Conservation (phyloP, 2,797 vertebrate species). For the Gallinago nigripennis region DNA sequence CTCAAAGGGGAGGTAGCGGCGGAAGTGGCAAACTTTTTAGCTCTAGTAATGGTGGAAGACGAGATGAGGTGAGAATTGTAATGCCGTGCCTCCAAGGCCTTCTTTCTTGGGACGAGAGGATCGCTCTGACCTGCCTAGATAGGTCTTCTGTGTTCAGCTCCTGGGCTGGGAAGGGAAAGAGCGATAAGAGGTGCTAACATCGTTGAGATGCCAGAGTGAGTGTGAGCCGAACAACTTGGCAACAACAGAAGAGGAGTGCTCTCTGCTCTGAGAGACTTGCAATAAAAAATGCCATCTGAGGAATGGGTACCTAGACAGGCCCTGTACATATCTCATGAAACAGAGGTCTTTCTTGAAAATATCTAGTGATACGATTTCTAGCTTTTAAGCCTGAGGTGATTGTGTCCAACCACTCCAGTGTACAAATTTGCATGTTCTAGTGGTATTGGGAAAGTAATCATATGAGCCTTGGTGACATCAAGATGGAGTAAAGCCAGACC, state of each 20-base stretch:
- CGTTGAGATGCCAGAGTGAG: background rate
- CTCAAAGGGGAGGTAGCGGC: slow-evolving; percentile 85
- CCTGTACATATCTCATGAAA: background rate
- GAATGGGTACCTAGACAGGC: background rate
- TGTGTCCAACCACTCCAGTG: background rate
- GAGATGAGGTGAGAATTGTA: slow-evolving; percentile 90
- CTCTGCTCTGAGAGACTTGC: background rate
- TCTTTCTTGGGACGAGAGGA: background rate
- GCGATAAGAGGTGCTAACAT: background rate
- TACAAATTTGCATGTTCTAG: background rate
- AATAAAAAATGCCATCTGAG: background rate
- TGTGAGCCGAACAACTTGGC: background rate
- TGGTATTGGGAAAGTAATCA: background rate
- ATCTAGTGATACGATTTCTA: background rate
- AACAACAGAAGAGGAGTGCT: background rate
- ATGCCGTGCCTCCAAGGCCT: background rate
- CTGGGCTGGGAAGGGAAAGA: background rate
- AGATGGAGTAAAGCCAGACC: background rate
- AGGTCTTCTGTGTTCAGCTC: background rate
- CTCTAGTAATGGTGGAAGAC: slow-evolving; percentile 92
- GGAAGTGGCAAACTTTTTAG: slow-evolving; percentile 87
- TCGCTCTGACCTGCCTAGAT: background rate
- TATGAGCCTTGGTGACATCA: background rate
- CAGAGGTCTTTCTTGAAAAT: background rate
- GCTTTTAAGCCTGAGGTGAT: background rate